Base-by-base conservation (phyloP, 1,140 invertebrate genomes). In the Stegodyphus mimosarum region DNA sequence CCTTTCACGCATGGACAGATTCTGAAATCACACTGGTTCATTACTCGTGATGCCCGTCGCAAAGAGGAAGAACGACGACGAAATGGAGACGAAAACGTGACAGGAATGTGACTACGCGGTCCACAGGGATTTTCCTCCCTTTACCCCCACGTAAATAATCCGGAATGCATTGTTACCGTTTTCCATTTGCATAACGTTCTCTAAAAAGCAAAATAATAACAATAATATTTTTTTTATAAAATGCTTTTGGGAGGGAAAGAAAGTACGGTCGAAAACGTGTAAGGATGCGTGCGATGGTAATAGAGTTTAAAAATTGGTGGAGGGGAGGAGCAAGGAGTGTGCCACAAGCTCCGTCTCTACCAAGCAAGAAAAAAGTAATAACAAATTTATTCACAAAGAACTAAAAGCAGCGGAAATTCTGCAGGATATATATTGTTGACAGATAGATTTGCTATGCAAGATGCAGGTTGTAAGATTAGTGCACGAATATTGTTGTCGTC, bases 361-460 rank as follows among this genome's bases (percentile, higher is more conserved):
- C 33, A 33, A 33, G 33, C 1, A 33, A 33, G 33, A 33, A 33
- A 33, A 33, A 33, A 33, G 33, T 33, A 33, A 33, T 33, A 33
- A 33, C 33, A 33, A 33, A 33, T 33, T 13, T 60, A 18, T n/a
- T 13, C 69, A 81, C 69, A 81, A 81, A 81, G 70, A 80, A 81
- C 15, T 6, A 72, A 81, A n/a, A 60, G 70, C 15, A 81, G 78
- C 69, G 78, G 78, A 81, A 81, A 72, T 72, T 55, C 67, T 72
- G 81, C 10, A 13, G 64, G 18, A 83, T 83, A 75, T 83, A 83
- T 83, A 83, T 83, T 83, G 73, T 51, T 48, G 33, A 69, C 51
- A 64, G 81, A 84, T 84, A 76, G 81, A 83, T 83, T 83, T 74
- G 60, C 70, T 52, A 83, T 83, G 80, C 80, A 83, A 80, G 77